These are phyloP conservation scores for Pseudorhiza aurosa DNA, from an alignment of 30 jellyfish, hydroid and myxozoan genomes.

Conservation along the genomic window DNA sequence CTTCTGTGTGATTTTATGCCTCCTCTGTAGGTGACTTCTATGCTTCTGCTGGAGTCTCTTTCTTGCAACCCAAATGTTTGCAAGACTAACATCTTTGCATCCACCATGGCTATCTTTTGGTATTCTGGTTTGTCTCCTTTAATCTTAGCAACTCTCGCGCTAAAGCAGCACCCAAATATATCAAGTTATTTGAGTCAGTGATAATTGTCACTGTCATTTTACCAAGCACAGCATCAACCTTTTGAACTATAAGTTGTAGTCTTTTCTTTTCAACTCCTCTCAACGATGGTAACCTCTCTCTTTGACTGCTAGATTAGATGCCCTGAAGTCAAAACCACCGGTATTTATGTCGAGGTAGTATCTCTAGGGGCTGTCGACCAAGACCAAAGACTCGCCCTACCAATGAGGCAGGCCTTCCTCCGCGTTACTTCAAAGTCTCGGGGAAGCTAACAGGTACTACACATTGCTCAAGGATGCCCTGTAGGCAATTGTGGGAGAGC, in stretches of 20 bases:
- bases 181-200: not conserved
- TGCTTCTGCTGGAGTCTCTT: not conserved
- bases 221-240: constrained; percentile 1
- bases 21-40: not conserved
- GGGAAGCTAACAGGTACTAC: too few species aligned
- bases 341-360: too few species aligned
- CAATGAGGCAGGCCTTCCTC: too few species aligned
- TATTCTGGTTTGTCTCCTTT: not conserved
- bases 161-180: not conserved
- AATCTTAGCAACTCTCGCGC: constrained; percentile 2
- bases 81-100: constrained; percentile 23
- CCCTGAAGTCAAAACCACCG: too few species aligned
- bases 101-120: constrained; percentile 33
- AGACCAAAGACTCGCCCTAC: too few species aligned
- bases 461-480: too few species aligned
- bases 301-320: not conserved
- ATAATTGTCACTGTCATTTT: not conserved
- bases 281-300: not conserved
- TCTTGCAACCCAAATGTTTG: not conserved
- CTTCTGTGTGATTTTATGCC: not conserved
- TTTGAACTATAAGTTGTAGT: too few species aligned
- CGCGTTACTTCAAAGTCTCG: too few species aligned
- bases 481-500: too few species aligned
- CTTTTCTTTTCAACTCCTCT: not conserved
- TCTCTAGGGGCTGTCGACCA: too few species aligned